Evolutionary conservation across 2,797 vertebrate genomes (phyloP).

Genomic region (Melanogrammus aeglefinus): DNA sequence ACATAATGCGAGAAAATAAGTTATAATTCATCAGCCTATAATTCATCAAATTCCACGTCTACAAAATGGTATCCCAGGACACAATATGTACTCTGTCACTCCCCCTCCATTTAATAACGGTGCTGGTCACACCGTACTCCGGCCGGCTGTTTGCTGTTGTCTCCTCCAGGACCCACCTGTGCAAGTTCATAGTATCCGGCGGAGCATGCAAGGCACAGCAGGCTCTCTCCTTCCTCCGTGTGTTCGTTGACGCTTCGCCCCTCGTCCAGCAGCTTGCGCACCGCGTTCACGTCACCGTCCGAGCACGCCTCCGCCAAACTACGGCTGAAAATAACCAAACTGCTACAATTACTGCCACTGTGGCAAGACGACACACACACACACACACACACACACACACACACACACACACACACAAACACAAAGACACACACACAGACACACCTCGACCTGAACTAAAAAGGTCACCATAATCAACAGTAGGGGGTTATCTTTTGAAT

Average conservation of each 20-base stretch:
- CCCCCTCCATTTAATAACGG: neutral
- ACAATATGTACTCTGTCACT: neutral
- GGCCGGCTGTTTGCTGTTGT: neutral
- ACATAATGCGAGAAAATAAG: neutral
- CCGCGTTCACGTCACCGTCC: constrained; percentile 97
- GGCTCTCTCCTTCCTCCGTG: constrained; percentile 97
- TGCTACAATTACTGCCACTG: constrained; percentile 86
- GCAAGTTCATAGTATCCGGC: constrained; percentile 98
- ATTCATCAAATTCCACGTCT: neutral
- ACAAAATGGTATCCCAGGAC: neutral
- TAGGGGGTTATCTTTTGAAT: neutral
- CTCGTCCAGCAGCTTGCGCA: constrained; percentile 96
- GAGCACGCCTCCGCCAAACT: constrained; percentile 99
- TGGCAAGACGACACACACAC: constrained; percentile 69
- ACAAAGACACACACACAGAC: constrained; percentile 2
- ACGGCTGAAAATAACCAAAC: constrained; percentile 91
- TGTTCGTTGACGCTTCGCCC: constrained; percentile 98
- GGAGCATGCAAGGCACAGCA: constrained; percentile 96
- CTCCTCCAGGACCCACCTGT: constrained; percentile 78
- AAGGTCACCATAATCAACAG: no score
- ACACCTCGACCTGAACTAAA: neutral
- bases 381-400: constrained; percentile 38
- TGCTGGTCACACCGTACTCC: neutral
- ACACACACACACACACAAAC: neutral
- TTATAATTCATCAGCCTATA: neutral